Base-by-base conservation (phyloP, 2,888 invertebrate genomes). In the Ichneumoninae sp. region DNA sequence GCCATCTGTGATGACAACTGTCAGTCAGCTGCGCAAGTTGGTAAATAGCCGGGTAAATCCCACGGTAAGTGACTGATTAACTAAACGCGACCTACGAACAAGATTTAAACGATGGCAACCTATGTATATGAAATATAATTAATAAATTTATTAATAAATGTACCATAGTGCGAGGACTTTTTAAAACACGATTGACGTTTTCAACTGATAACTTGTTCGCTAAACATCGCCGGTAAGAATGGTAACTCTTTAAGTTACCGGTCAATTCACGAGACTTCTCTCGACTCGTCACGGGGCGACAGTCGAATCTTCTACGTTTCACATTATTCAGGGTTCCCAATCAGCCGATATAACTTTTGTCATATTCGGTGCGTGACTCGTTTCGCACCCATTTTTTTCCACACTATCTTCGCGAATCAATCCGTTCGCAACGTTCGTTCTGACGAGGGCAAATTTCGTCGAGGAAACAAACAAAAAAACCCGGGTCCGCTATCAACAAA, bases 371-470 rank as follows among this genome's bases (percentile, higher is more conserved):
- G 57, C 57, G 57, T 57, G 57, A 57, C 57, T 57, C 26, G 26
- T 54, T 57, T 22, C 26, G 57, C 19, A 22, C 57, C 57, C 57
- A 57, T 57, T 52, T 65, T 65, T 76, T 40, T 16, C 66, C 30
- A 13, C 60, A 16, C 33, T 54, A 40, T 52, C 7, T 40, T 40
- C 75, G 52, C 1, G 36, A 36, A 19, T 7, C 40, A 75, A 52
- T 81, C 68, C 71, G 77, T 47, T 66, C 77, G 60, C 70, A 50
- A 68, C n/a, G 36, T 75, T 76, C 16, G n/a, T 63, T 63, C 60
- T 0, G 30, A 30, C 60, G 60, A 33, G 60, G 10, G 6, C 16
- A 33, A 16, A 30, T 63, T 33, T 63, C 16, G 33, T 33, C 16
- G 44, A 44, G 4, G 30, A 63, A 63, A 57, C 13, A 57, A 33